These are phyloP conservation scores for Protobothrops flavoviridis DNA, from an alignment of 2,113 vertebrate genomes.

Conservation along the genomic window DNA sequence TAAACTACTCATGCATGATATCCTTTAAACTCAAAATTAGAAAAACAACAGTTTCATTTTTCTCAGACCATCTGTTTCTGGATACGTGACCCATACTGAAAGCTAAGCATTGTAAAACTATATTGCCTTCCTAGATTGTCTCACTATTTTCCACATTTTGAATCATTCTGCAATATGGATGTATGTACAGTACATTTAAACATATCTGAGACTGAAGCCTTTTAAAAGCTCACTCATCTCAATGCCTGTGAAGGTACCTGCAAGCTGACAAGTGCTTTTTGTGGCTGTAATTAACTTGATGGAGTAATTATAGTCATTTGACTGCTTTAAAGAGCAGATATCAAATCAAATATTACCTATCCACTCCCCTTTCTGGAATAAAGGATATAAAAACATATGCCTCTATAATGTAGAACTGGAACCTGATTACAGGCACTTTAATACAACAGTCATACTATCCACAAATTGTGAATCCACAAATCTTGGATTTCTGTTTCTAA, in stretches of 20 bases:
- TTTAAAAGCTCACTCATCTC: constrained; percentile 1
- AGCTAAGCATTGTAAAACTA: constrained; percentile 22
- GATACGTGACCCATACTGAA: background rate
- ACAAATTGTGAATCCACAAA: background rate
- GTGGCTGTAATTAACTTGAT: constrained; percentile 23
- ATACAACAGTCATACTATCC: background rate
- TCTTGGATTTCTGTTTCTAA: background rate
- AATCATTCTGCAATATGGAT: constrained; percentile 5
- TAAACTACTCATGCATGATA: constrained; percentile 3
- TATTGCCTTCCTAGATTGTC: constrained; percentile 9
- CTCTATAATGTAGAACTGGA: background rate
- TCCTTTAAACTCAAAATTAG: constrained; percentile 20
- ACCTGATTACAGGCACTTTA: background rate
- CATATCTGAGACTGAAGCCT: background rate
- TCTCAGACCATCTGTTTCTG: constrained; percentile 27
- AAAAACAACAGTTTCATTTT: constrained; percentile 21
- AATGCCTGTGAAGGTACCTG: background rate
- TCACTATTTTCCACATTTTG: background rate
- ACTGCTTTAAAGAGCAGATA: background rate
- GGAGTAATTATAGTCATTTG: constrained; percentile 26
- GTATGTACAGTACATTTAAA: background rate
- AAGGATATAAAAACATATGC: background rate
- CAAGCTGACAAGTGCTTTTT: background rate
- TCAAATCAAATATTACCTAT: background rate
- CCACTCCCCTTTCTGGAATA: constrained; percentile 8